Evolutionary conservation across 2,888 invertebrate species (phyloP), one percentile per base, ranked within the genome.

Genomic region (Alviniconcha strummeri): DNA sequence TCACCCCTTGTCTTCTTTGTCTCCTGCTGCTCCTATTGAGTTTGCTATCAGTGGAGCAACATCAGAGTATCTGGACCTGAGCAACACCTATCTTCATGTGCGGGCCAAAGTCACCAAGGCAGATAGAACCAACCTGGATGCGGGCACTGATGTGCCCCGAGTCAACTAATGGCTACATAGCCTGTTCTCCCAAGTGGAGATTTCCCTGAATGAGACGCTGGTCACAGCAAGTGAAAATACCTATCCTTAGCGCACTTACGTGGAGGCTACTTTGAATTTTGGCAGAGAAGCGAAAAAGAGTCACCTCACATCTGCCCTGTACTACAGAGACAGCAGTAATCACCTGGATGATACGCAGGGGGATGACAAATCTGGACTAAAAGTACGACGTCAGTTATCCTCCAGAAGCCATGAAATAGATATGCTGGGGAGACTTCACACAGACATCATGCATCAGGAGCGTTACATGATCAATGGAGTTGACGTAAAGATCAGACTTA

Each of bases 391-490:
- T 11, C 15, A 72, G 72, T 17, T 72, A 52, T 36, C 72, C 6
- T 11, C 72, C 72, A 17, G 17, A 19, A 72, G 72, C 72, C 72
- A 72, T 72, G 72, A 72, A 72, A 52, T 72, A 17, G 72, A 72
- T n/a, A 72, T 72, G 72, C 19, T 72, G 72, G 72, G 72, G 7
- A 11, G 72, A 36, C 72, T 72, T 17, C 72, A 72, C 72, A 72
- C 72, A 36, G 72, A 72, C 36, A 69, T 69, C 9, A 72, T 72
- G 72, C 72, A 72, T 36, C 72, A 72, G 72, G 72, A 72, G n/a
- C 72, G 72, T 72, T 72, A 72, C 72, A 72, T 72, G 72, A 52
- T 72, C 72, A 72, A 72, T 52, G 69, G 72, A 17, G 72, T 72
- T 8, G n/a, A 72, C 36, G 72, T 72, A 5, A 69, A 72, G n/a